Evolutionary conservation across 2,797 vertebrate genomes (phyloP), one percentile per base, ranked within the genome.

Genomic region (Etheostoma nigrum): DNA sequence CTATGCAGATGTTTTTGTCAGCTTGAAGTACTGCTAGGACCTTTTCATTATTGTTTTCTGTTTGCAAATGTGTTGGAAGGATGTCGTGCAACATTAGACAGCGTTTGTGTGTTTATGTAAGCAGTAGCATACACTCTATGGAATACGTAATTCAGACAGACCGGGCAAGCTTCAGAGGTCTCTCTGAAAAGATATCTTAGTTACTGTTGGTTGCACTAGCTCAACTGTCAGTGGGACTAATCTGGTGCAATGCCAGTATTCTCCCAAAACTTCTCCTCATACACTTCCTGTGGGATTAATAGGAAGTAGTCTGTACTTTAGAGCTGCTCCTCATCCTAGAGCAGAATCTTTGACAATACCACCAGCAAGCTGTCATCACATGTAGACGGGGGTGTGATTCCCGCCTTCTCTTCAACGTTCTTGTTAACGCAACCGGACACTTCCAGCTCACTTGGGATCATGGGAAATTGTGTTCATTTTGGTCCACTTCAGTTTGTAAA

Each of bases 1-100:
- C 91, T 93, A 93, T 93, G 91, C 92, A 91, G 90, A 90, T 76
- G 79, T 84, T 67, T 88, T 82, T 87, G 82, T 88, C 84, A 66
- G 69, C 76, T 81, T 76, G 48, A 84, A 86, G 79, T 84, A 74
- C 66, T 58, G 70, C 76, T 71, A 64, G 82, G 78, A 79, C 70
- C 47, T 67, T 81, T 70, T 67, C 51, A 30, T 81, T 66, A 30
- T 80, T 60, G 67, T 84, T 72, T 79, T 81, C 52, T 83, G 59
- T 90, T 84, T 79, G 73, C 70, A 78, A 49, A 76, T 55, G 40
- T 85, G 76, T 84, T 30, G 57, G 75, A 78, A 74, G 68, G 77
- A 75, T 64, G 49, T 72, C 4, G 49, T 78, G 86, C 67, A 74
- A 76, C 78, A 75, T 19, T 73, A 71, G 42, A 69, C 73, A 63